Percentiles rank a stretch among this genome's conserved stretches.
These are phyloP conservation scores for Albula goreensis DNA, from an alignment of 2,113 vertebrate genomes.

Conservation along the genomic window DNA sequence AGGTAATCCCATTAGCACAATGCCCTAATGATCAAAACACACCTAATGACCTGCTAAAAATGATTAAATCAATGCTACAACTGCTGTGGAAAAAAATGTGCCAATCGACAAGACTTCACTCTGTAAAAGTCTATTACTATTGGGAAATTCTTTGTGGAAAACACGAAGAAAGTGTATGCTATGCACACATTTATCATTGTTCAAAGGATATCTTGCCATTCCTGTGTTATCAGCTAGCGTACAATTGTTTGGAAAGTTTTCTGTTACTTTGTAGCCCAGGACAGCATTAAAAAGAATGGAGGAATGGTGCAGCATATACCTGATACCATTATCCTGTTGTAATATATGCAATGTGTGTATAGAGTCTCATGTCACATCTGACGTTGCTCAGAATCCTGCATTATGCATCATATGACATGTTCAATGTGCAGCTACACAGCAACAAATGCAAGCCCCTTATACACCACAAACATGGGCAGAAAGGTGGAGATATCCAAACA, in stretches of 20 bases:
- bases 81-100: neutral
- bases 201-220: neutral
- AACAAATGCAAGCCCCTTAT: slow-evolving; percentile 54
- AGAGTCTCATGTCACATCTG: slow-evolving; percentile 46
- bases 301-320: neutral
- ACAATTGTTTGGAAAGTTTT: slow-evolving; percentile 22
- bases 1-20: slow-evolving; percentile 45
- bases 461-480: slow-evolving; percentile 23
- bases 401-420: slow-evolving; percentile 44
- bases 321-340: slow-evolving; percentile 35
- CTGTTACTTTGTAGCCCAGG: slow-evolving; percentile 36
- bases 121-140: neutral
- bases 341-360: slow-evolving; percentile 45
- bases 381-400: slow-evolving; percentile 42
- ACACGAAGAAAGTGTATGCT: neutral
- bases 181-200: neutral
- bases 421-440: slow-evolving; percentile 56
- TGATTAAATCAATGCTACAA: slow-evolving; percentile 21
- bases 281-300: neutral
- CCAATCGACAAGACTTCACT: neutral
- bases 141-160: neutral
- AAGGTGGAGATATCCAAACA: slow-evolving; percentile 37
- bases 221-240: slow-evolving; percentile 41
- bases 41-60: slow-evolving; percentile 52
- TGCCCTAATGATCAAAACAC: slow-evolving; percentile 42